Conservation (phyloP, 2,797 vertebrate species). For the Leucoraja ocellata region DNA sequence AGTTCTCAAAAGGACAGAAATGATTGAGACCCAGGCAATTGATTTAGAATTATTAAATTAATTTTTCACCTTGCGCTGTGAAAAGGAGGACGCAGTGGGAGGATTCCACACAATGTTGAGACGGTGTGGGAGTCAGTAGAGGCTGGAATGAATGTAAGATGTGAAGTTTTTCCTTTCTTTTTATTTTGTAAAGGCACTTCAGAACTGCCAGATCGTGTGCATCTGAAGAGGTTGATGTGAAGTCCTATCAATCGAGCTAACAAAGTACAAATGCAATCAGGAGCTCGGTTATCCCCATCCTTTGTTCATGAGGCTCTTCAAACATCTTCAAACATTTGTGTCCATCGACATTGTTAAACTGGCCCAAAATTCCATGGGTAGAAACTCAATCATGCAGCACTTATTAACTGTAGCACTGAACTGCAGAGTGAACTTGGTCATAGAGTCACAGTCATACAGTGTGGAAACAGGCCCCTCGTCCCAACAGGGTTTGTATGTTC, state of each 20-base stretch:
- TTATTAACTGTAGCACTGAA: too few species aligned
- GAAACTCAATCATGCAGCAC: too few species aligned
- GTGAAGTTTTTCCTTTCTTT: not conserved
- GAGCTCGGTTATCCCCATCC: not conserved
- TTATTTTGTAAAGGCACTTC: not conserved
- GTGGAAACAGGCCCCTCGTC: too few species aligned
- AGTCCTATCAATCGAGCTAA: not conserved
- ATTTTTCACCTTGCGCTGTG: not conserved
- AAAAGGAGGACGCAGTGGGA: not conserved
- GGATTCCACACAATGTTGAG: not conserved
- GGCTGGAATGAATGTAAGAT: not conserved
- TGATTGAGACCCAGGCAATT: conserved; percentile 3
- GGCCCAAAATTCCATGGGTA: not conserved
- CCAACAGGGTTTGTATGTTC: too few species aligned
- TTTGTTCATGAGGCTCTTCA: not conserved
- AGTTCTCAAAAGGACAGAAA: conserved; percentile 2
- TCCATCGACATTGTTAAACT: not conserved
- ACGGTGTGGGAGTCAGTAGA: not conserved
- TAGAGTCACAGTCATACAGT: too few species aligned
- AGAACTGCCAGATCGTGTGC: not conserved
- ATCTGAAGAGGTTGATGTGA: not conserved
- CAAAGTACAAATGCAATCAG: not conserved
- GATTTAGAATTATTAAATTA: conserved; percentile 20
- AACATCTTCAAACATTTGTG: not conserved
- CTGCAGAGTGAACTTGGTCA: too few species aligned